phyloP scores from a whole-genome alignment of 2,888 invertebrate genomes.

The Dolomedes plantarius region DNA sequence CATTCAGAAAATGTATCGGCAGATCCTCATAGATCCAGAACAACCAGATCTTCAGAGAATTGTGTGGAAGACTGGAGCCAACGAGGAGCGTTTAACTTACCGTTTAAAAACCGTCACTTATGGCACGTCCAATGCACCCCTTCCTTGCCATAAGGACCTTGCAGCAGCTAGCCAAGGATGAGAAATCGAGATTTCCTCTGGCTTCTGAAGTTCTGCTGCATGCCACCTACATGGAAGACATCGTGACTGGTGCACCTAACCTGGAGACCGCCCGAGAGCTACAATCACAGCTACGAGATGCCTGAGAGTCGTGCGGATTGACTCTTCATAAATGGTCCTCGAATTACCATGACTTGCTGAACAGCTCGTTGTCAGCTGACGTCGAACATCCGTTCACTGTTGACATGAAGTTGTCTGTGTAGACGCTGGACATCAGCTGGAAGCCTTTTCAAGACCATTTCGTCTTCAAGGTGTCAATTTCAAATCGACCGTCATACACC shows the following conservation, averaged over 20 bases:
- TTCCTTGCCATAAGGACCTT: conserved; percentile 24
- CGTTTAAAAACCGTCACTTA: conserved; percentile 6
- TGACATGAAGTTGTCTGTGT: not conserved
- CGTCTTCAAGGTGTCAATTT: conserved; percentile 5
- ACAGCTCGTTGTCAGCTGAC: not conserved
- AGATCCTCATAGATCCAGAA: conserved; percentile 21
- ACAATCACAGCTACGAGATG: not conserved
- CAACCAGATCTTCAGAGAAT: conserved; percentile 8
- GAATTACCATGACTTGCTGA: not conserved
- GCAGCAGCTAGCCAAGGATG: conserved; percentile 19
- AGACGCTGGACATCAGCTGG: conserved; percentile 15
- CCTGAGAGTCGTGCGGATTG: not conserved
- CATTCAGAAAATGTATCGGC: conserved; percentile 30
- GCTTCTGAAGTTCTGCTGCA: not conserved
- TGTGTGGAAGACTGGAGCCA: not conserved
- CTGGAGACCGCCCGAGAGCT: not conserved
- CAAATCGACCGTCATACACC: not conserved
- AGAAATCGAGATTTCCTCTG: not conserved
- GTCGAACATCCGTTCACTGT: not conserved
- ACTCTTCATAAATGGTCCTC: conserved; percentile 12
- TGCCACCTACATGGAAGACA: conserved; percentile 9
- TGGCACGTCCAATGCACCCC: not conserved
- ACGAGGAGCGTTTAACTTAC: not conserved
- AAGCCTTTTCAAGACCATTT: not conserved
- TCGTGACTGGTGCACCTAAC: not conserved